A percentile compares a stretch with the other conserved stretches of the same genome.
Evolutionary conservation across 2,113 vertebrate genomes (phyloP).

Genomic region (Antennarius striatus): DNA sequence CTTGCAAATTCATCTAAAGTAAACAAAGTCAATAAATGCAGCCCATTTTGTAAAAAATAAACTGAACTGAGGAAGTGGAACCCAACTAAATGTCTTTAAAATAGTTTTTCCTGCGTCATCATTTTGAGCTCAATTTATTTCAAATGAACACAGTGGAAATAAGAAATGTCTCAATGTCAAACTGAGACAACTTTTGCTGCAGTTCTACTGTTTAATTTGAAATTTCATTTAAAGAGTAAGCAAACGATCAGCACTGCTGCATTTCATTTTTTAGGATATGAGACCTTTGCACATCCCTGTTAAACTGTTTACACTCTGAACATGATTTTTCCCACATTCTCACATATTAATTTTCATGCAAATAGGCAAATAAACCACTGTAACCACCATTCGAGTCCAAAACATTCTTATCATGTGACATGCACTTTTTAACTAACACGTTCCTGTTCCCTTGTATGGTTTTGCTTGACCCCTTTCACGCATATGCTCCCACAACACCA

Average conservation of each 20-base stretch:
- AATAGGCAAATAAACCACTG: constrained; percentile 46
- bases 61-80: neutral
- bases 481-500: constrained; percentile 57
- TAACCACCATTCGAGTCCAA: constrained; percentile 21
- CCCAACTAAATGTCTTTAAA: neutral
- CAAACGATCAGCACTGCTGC: neutral
- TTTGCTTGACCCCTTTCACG: constrained; percentile 33
- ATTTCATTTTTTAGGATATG: constrained; percentile 5
- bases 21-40: neutral
- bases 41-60: neutral
- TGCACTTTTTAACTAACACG: constrained; percentile 43
- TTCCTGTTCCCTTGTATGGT: constrained; percentile 15
- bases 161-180: neutral
- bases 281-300: neutral
- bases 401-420: constrained; percentile 49
- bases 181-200: neutral
- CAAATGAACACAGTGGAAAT: constrained; percentile 5
- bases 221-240: constrained; percentile 36
- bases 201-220: constrained; percentile 1
- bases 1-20: too few relatives aligned
- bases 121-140: constrained; percentile 12
- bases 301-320: constrained; percentile 16
- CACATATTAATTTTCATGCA: constrained; percentile 51
- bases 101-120: neutral
- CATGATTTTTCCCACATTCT: constrained; percentile 13